Conservation (phyloP, 2,797 vertebrate genomes). For the Schizopygopsis pylzovi region DNA sequence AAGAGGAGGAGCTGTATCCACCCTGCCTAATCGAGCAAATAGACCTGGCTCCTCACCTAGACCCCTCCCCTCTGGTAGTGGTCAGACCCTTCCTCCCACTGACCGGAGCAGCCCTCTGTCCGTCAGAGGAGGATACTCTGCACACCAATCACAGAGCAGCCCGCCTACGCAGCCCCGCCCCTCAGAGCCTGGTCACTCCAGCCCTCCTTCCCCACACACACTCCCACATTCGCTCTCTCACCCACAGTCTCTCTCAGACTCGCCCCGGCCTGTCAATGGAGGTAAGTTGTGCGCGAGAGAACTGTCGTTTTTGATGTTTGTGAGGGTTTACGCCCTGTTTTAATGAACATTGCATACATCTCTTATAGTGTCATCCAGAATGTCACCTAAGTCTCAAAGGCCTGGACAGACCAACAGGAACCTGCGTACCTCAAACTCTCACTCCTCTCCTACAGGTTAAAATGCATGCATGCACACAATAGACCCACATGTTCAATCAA, state of each 20-base stretch:
- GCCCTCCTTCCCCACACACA: slow-evolving; percentile 53
- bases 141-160: slow-evolving; percentile 72
- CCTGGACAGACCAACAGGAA: slow-evolving; percentile 77
- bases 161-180: slow-evolving; percentile 57
- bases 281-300: slow-evolving; percentile 55
- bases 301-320: neutral
- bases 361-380: slow-evolving; percentile 80
- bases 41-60: slow-evolving; percentile 74
- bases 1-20: slow-evolving; percentile 41
- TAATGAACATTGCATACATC: neutral
- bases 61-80: slow-evolving; percentile 53
- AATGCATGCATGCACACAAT: neutral
- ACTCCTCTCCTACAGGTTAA: slow-evolving; percentile 68
- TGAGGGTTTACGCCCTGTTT: neutral
- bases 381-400: slow-evolving; percentile 85
- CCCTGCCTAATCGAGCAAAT: slow-evolving; percentile 62
- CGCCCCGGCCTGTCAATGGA: slow-evolving; percentile 70
- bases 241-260: slow-evolving; percentile 67
- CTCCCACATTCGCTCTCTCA: slow-evolving; percentile 72
- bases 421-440: slow-evolving; percentile 72
- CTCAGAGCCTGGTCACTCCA: slow-evolving; percentile 50
- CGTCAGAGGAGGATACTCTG: slow-evolving; percentile 65
- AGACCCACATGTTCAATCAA: neutral
- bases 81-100: slow-evolving; percentile 55
- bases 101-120: slow-evolving; percentile 73